Conservation (phyloP, 2,797 vertebrate species). For the Anabas testudineus region DNA sequence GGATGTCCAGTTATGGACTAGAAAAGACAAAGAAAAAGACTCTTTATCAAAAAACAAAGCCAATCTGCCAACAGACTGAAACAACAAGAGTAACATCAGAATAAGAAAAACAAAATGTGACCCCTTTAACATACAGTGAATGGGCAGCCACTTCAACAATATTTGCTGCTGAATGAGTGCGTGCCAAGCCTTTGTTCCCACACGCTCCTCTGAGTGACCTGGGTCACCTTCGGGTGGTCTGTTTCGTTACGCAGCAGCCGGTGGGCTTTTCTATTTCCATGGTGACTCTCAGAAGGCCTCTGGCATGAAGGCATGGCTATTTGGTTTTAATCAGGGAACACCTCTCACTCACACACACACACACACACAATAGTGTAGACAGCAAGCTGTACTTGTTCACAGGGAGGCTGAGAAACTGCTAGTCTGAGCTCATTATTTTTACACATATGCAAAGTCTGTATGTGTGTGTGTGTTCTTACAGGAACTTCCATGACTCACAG, state of each 20-base stretch:
- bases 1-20: too few relatives aligned
- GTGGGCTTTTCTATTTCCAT: conserved; percentile 51
- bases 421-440: conserved; percentile 15
- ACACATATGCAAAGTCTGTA: not conserved
- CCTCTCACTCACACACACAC: conserved; percentile 2
- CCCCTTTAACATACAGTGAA: too few relatives aligned
- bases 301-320: conserved; percentile 36
- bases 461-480: conserved; percentile 24
- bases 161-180: conserved; percentile 25
- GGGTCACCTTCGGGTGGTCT: conserved; percentile 45
- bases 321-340: conserved; percentile 38
- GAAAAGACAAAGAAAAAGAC: too few relatives aligned
- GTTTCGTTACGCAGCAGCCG: conserved; percentile 43
- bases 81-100: too few relatives aligned
- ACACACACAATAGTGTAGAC: not conserved
- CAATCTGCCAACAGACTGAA: too few relatives aligned
- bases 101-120: too few relatives aligned
- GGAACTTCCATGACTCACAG: conserved; percentile 36
- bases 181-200: conserved; percentile 64
- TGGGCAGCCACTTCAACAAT: too few relatives aligned
- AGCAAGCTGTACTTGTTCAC: not conserved
- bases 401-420: not conserved
- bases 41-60: too few relatives aligned
- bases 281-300: conserved; percentile 30
- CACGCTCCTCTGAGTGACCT: conserved; percentile 42